Evolutionary conservation across 2,888 invertebrate species (phyloP), one percentile per base, ranked within the genome.

Genomic region (Ophioninae sp.): DNA sequence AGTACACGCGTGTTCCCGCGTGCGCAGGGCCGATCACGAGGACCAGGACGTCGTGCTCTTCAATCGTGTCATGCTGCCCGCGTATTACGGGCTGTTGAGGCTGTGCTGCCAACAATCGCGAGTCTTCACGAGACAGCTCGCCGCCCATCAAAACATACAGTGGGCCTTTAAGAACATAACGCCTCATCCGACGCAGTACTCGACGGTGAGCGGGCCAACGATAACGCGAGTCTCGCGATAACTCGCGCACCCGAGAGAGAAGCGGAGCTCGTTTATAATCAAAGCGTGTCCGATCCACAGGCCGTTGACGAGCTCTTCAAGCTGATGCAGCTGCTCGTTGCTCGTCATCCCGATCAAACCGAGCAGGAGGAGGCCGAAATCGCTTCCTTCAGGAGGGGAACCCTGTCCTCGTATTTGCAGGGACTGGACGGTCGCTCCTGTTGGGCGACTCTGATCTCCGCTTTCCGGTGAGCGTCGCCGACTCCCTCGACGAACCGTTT

Each of bases 101-200:
- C 95, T 98, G 93, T 98, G 97, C 93, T 98, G 98, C 91, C 96
- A 98, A 87, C 96, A 97, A 88, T 98, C 98, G 6, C 95, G 96
- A 67, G 93, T 96, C 37, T 98, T 99, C 93, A 97, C 98, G 6
- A 95, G 98, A 76, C 96, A 97, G 90, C 94, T 99, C 79, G 97
- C 98, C 0, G 96, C 96, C 87, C 98, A 99, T 93, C 98, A 98
- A 93, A 99, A 99, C 94, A 95, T 99, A 64, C 97, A 98, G 91
- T 99, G 98, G 98, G 98, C 98, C 39, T 98, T 98, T 93, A 96
- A 98, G 90, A 98, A 98, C 93, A 98, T 99, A 86, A 97, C 98
- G 50, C 98, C 98, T n/a, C 98, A 98, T 93, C 97, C 98, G 7
- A 97, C 97, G 30, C 97, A 98, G 88, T 99, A 99, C 94, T 96